Conservation (phyloP, 2,113 vertebrate genomes). For the Daphoenositta chrysoptera region DNA sequence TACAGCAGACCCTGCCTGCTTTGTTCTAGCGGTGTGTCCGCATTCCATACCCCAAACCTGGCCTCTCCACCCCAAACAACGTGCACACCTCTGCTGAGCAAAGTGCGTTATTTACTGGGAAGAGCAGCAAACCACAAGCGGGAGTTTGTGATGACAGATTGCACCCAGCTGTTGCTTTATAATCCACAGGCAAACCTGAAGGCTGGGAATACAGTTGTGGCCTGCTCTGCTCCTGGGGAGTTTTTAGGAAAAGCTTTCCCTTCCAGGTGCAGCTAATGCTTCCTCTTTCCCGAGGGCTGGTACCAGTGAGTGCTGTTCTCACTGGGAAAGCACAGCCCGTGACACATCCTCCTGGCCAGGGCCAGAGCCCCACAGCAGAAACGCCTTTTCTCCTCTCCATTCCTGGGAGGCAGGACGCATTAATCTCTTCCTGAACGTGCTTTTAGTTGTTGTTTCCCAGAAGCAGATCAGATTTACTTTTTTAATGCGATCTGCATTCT, state of each 20-base stretch:
- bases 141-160: background rate
- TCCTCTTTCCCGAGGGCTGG: background rate
- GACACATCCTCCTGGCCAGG: background rate
- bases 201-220: background rate
- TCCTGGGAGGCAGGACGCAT: background rate
- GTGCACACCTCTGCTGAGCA: background rate
- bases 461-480: background rate
- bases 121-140: background rate
- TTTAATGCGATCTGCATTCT: background rate
- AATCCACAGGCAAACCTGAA: background rate
- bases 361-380: background rate
- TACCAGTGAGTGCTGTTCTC: background rate
- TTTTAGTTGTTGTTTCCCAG: conserved; percentile 31
- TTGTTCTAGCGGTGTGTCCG: background rate
- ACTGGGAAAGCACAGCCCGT: background rate
- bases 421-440: background rate
- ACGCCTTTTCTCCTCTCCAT: background rate
- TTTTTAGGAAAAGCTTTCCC: background rate
- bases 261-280: background rate
- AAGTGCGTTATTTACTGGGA: accelerated
- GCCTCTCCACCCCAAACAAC: background rate
- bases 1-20: background rate
- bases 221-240: background rate
- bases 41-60: background rate
- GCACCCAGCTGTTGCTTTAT: background rate